phyloP scores from a whole-genome alignment of 2,797 vertebrate species.

The Toxotes lorentzi region DNA sequence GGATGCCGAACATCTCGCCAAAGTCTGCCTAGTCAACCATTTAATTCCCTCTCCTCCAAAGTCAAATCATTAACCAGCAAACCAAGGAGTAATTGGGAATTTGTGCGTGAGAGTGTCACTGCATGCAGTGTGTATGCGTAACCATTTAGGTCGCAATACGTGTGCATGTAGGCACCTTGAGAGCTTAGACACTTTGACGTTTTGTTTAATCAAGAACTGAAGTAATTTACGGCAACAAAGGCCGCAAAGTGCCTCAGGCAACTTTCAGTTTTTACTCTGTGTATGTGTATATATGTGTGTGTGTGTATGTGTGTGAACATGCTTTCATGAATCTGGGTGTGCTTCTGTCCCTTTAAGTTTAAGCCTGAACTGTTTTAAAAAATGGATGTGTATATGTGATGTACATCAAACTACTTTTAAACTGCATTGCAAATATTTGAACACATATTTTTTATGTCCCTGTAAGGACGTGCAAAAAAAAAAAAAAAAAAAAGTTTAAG shows the following conservation, averaged over 20 bases:
- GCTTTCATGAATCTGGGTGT: conserved; percentile 1
- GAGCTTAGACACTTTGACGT: conserved; percentile 75
- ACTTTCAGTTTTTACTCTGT: conserved; percentile 54
- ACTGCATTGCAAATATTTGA: neutral
- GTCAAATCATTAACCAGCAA: conserved; percentile 80
- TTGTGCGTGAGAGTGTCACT: conserved; percentile 44
- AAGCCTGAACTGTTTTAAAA: neutral
- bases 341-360: neutral
- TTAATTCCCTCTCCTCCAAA: conserved; percentile 78
- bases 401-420: conserved; percentile 12
- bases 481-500: neutral
- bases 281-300: conserved; percentile 30
- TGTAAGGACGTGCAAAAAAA: neutral
- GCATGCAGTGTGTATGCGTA: conserved; percentile 34
- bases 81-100: conserved; percentile 79
- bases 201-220: conserved; percentile 81
- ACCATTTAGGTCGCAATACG: conserved; percentile 17
- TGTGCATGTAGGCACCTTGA: conserved; percentile 52
- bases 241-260: conserved; percentile 63
- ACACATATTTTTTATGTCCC: neutral
- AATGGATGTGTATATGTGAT: neutral
- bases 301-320: conserved; percentile 17
- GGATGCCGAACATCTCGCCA: conserved; percentile 67
- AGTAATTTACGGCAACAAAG: conserved; percentile 77
- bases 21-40: conserved; percentile 74